Evolutionary conservation across 1,140 invertebrate species (phyloP).

Genomic region (Micrasema minimum): DNA sequence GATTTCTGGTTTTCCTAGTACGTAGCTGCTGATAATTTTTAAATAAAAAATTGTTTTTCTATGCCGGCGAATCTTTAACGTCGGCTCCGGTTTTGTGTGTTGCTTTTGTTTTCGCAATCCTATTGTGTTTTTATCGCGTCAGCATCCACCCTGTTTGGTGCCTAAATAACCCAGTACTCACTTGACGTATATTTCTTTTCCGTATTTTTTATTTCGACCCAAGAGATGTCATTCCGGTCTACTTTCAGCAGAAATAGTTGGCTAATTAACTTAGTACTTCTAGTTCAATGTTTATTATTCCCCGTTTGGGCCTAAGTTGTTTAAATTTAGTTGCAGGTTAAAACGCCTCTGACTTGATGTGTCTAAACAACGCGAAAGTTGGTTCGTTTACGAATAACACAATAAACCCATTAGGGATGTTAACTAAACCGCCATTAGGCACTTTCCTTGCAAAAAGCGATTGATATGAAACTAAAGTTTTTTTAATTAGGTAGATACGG

Average conservation of each 20-base stretch:
- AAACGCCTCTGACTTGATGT: conserved; percentile 34
- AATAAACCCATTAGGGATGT: conserved; percentile 39
- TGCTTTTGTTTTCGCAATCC: conserved; percentile 4
- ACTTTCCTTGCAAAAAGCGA: conserved; percentile 14
- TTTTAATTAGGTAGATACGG: neutral
- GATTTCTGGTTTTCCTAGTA: too few relatives aligned
- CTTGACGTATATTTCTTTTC: neutral
- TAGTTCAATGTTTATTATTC: conserved; percentile 4
- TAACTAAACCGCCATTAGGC: conserved; percentile 20
- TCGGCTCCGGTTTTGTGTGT: neutral
- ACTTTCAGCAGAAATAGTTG: neutral
- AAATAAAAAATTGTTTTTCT: neutral
- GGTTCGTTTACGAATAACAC: conserved; percentile 23
- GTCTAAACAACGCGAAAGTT: conserved; percentile 37
- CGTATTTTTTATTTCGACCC: neutral
- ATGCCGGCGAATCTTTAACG: neutral
- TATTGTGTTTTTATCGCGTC: conserved; percentile 18
- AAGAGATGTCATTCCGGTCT: neutral
- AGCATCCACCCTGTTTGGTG: conserved; percentile 2
- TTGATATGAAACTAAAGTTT: conserved; percentile 13
- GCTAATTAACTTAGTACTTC: conserved; percentile 6
- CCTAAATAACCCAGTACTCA: conserved; percentile 6
- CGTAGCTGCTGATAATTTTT: too few relatives aligned
- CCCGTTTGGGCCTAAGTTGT: neutral
- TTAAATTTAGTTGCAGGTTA: conserved; percentile 35